Base-by-base conservation (phyloP, 1,140 invertebrate genomes). In the Formica selysi region DNA sequence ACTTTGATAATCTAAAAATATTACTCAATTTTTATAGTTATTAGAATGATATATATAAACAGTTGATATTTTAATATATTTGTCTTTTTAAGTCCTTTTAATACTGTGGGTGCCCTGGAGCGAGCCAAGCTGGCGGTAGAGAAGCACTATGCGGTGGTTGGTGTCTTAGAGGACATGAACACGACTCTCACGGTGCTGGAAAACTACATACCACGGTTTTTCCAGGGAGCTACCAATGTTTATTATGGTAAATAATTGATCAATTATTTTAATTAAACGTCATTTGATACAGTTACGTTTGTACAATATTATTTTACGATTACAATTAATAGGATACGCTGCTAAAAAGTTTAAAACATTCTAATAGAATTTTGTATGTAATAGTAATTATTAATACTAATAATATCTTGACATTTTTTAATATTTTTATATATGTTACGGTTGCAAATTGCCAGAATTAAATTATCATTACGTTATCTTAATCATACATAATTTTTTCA, bases 111-210 rank as follows among this genome's bases (percentile, higher is more conserved):
- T 86, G 98, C 98, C 0, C 93, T 98, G 86, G 97, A 98, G 92
- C 96, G 97, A 89, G 98, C 98, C 0, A 98, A 98, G 94, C 95
- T 96, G 79, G 97, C 98, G 5, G 98, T 98, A 1, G 98, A 98
- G 92, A 96, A 97, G 90, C 97, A 98, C 91, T 98, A 98, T 92
- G 97, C 98, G 0, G 98, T 98, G 0, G 98, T 98, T 6, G 98
- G 98, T 0, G 97, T 98, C 8, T 95, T 98, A 0, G 98, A 98
- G 92, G 98, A 98, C 92, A 96, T 98, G 92, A 98, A 98, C 94
- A 97, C 97, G 1, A 98, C 98, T 1, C 95, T 98, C 1, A 96
- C 97, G 1, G 98, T 98, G 38, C 95, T 98, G 41, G 98, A 98
- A 94, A 96, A 97, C 92, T 98, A 98, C 93, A 96, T 98, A 62